These are phyloP conservation scores for Drosophila hydei DNA, from an alignment of 1,140 invertebrate species.

Conservation along the genomic window DNA sequence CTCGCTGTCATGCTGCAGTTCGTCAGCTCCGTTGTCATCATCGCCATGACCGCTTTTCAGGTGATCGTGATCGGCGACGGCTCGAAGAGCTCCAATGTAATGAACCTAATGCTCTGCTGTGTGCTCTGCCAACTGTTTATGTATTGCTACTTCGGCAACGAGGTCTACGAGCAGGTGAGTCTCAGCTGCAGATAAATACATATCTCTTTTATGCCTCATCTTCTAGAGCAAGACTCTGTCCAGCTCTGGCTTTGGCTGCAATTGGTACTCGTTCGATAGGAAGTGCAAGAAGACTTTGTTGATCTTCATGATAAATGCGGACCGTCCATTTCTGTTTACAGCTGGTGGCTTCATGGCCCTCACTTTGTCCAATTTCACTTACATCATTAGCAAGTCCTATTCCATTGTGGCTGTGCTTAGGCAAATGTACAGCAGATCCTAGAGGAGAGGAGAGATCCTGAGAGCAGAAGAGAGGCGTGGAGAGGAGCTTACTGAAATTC, in stretches of 20 bases:
- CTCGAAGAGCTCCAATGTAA: slow-evolving; percentile 55
- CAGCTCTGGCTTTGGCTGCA: slow-evolving; percentile 53
- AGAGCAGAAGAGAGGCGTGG: no score
- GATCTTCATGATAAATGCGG: slow-evolving; percentile 66
- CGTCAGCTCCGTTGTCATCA: slow-evolving; percentile 59
- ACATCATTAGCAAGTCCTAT: slow-evolving; percentile 69
- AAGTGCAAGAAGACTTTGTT: slow-evolving; percentile 50
- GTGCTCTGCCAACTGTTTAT: slow-evolving; percentile 67
- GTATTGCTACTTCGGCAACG: slow-evolving; percentile 75
- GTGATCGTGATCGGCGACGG: slow-evolving; percentile 50
- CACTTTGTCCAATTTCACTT: slow-evolving; percentile 61
- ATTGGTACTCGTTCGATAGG: slow-evolving; percentile 53
- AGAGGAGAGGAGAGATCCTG: no score
- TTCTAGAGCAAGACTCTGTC: slow-evolving; percentile 62
- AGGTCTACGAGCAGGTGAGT: slow-evolving; percentile 69
- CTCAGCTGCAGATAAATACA: background rate
- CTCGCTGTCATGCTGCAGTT: slow-evolving; percentile 68
- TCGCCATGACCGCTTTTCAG: slow-evolving; percentile 73
- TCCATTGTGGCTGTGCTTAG: slow-evolving; percentile 65
- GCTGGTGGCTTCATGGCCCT: slow-evolving; percentile 72
- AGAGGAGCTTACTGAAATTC: no score
- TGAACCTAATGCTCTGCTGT: slow-evolving; percentile 65
- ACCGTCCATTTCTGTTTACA: slow-evolving; percentile 68
- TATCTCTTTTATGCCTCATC: background rate
- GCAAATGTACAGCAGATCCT: slow-evolving; percentile 58